Base-by-base conservation (phyloP, 2,797 vertebrate genomes). In the Taenioides sp. region DNA sequence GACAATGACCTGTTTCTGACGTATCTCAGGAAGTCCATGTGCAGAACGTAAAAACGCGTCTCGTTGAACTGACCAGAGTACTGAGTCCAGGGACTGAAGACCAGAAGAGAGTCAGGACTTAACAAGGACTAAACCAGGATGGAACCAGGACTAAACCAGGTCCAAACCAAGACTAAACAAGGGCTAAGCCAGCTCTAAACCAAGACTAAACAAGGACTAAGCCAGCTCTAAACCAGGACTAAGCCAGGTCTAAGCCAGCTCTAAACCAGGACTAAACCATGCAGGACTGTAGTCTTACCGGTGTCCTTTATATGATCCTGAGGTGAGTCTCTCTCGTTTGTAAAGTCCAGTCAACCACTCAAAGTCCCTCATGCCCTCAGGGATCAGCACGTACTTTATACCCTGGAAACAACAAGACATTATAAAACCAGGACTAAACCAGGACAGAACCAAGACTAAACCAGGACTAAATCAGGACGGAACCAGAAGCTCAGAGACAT, bases 41-140 rank as follows among this genome's bases (percentile, higher is more conserved):
- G n/a, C n/a, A n/a, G n/a, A n/a, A n/a, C n/a, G n/a, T n/a, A n/a
- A n/a, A n/a, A n/a, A n/a, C n/a, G n/a, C n/a, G n/a, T n/a, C n/a
- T n/a, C n/a, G n/a, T n/a, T n/a, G n/a, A n/a, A n/a, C n/a, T n/a
- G n/a, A n/a, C n/a, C n/a, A n/a, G n/a, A n/a, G n/a, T n/a, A n/a
- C n/a, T n/a, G n/a, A n/a, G n/a, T n/a, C 76, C 76, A 81, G 7
- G 96, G 94, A n/a, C 89, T 94, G 80, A 9, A 54, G 17, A n/a
- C 9, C 20, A 54, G 52, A 54, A 11, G 9, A 54, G 52, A n/a
- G 37, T 40, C 31, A 50, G 17, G 20, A 28, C 27, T 28, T 2
- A 28, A 28, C 2, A 2, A 28, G 27, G 27, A 54, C n/a, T n/a
- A n/a, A n/a, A n/a, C n/a, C n/a, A n/a, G n/a, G n/a, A n/a, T n/a